Evolutionary conservation across 2,113 vertebrate genomes (phyloP).

Genomic region (Atractosteus spatula): DNA sequence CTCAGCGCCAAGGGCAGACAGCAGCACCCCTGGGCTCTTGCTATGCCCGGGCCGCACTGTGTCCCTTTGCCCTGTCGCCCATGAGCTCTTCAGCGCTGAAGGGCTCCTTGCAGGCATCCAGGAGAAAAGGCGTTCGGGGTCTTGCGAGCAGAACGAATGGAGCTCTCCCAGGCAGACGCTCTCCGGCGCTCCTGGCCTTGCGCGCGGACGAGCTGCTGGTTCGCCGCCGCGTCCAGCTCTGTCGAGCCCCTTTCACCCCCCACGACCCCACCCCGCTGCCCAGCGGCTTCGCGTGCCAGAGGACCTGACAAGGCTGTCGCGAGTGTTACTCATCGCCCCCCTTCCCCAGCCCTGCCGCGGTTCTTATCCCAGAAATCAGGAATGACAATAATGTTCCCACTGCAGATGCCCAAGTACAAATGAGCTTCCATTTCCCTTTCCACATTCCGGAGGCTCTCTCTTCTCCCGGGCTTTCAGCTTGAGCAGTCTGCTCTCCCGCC

Average conservation of each 20-base stretch:
- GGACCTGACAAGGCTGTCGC: constrained; percentile 4
- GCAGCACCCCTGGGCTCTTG: too few species aligned
- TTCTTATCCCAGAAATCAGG: constrained; percentile 16
- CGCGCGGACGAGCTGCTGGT: background rate
- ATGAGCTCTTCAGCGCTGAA: too few species aligned
- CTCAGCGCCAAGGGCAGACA: too few species aligned
- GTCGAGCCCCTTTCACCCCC: background rate
- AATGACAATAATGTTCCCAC: constrained; percentile 13
- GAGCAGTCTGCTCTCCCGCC: background rate
- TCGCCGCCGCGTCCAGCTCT: background rate
- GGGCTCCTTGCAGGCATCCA: too few species aligned
- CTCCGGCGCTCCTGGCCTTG: too few species aligned
- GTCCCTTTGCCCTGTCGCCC: too few species aligned
- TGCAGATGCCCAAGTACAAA: constrained; percentile 2
- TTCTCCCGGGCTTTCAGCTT: background rate
- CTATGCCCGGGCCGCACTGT: too few species aligned
- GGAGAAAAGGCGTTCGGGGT: background rate
- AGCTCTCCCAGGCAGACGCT: background rate
- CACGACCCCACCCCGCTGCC: background rate
- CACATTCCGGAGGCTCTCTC: constrained; percentile 2
- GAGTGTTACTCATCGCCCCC: background rate
- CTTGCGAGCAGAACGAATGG: background rate
- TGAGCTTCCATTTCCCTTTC: constrained; percentile 9
- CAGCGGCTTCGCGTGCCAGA: constrained; percentile 1
- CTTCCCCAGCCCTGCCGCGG: background rate